Evolutionary conservation across 2,888 invertebrate species (phyloP), one percentile per base, ranked within the genome.

Genomic region (Tenthredo scrophulariae): DNA sequence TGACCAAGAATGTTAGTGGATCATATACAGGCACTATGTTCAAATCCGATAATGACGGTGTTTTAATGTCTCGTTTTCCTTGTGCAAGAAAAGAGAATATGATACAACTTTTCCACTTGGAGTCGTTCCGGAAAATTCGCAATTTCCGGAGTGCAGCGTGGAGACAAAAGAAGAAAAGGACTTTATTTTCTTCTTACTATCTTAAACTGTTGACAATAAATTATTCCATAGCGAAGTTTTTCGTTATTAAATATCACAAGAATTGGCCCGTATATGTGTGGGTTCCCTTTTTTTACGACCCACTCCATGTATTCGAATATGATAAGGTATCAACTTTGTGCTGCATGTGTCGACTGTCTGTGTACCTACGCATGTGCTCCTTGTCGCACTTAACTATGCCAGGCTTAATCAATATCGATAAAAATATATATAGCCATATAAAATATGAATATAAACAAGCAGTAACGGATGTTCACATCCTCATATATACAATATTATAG

Each of bases 401-500:
- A 40, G 40, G 37, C 40, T n/a, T 18, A n/a, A 72, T 72, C 72
- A 22, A 72, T 37, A 72, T 72, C 43, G 72, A 37, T 43, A 75
- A 50, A 13, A 29, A 7, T n/a, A 18, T 29, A 18, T 26, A 29
- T 46, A 75, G 26, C 29, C 29, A 29, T 29, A 29, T 43, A 29
- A 50, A 26, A 50, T 75, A 10, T 75, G 46, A 33, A 18, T 18
- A 50, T 26, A 29, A 50, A 29, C 26, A 74, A 74, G 43, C 13
- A 43, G 22, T 77, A 33, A 77, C 77, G 6, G 7, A 50, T 33
- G 50, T 54, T 46, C 50, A 50, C 54, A 26, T 33, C 80, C 33
- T 80, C 40, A 26, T 26, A 26, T 26, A 58, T n/a, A 26, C 10
- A 58, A 62, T 29, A 46, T n/a, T 62, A 40, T 13, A 62, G 62